phyloP scores from a whole-genome alignment of 2,113 vertebrate genomes.

The Anarrhichthys ocellatus region DNA sequence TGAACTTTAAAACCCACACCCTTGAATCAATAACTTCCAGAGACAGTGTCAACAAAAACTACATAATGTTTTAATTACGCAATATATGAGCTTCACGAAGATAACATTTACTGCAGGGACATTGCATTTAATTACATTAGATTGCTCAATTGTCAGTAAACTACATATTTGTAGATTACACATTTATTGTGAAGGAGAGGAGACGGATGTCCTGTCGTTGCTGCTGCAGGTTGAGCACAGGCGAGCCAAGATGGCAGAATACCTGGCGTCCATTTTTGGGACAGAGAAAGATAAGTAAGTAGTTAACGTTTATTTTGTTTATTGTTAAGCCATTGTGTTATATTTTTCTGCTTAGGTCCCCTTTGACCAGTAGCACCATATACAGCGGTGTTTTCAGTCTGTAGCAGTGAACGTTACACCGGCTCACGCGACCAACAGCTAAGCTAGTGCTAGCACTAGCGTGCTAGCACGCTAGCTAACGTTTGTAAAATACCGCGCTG shows the following conservation, averaged over 20 bases:
- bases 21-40: neutral
- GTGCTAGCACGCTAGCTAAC: conserved; percentile 40
- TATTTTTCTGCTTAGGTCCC: accelerated
- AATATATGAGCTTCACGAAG: neutral
- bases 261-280: conserved; percentile 96
- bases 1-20: neutral
- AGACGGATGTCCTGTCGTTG: conserved; percentile 28
- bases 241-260: conserved; percentile 92
- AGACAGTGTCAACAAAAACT: neutral
- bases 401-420: neutral
- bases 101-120: neutral
- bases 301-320: neutral
- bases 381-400: neutral
- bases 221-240: conserved; percentile 17
- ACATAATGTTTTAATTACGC: neutral
- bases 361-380: accelerated
- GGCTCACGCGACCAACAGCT: conserved; percentile 27
- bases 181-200: conserved; percentile 64
- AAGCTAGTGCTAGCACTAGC: conserved; percentile 44
- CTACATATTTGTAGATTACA: accelerated
- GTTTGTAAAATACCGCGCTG: conserved; percentile 49
- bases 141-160: neutral
- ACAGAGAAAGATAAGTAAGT: conserved; percentile 98
- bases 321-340: accelerated
- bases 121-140: neutral